Base-by-base conservation (phyloP, 1,140 invertebrate genomes). In the Drosophila willistoni region DNA sequence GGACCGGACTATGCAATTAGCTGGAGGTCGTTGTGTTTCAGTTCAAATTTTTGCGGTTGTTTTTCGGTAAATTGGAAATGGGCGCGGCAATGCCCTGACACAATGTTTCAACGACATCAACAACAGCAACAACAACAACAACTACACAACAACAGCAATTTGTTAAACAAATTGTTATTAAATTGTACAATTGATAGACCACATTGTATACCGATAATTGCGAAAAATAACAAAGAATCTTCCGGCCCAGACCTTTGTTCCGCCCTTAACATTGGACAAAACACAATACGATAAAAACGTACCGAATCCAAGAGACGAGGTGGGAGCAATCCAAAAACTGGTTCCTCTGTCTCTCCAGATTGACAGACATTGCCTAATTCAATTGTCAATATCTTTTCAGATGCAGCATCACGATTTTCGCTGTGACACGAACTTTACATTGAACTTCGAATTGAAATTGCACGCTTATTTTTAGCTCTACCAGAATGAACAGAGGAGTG, bases 321-420 rank as follows among this genome's bases (percentile, higher is more conserved):
- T 25, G 33, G 33, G 33, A 34, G 9, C 34, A 12, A 12, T 36
- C 34, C 7, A 36, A 22, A 51, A 51, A 51, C 44, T 51, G 44
- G 44, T 51, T 42, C 5, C 33, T 42, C 34, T 42, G 59, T n/a
- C 13, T 17, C 33, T 59, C 29, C 10, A 55, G 42, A 59, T 64
- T 72, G 74, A 66, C 75, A 60, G 76, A 79, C 77, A 51, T 51
- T 83, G 84, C 81, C 80, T 51, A 51, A 87, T 83, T 87, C 83
- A 87, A 70, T 71, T 87, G 83, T 89, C 83, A 89, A 85, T 87
- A 69, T 87, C 76, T 87, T 29, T 73, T 60, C 57, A 65, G 68
- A 47, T 80, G 64, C 84, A 89, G 67, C 83, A 77, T 87, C 83
- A 87, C 80, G 80, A 76, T 83, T 78, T 71, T 68, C 57, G 44